These are phyloP conservation scores for Podotricha telesiphe DNA, from an alignment of 2,888 invertebrate species.

Conservation along the genomic window DNA sequence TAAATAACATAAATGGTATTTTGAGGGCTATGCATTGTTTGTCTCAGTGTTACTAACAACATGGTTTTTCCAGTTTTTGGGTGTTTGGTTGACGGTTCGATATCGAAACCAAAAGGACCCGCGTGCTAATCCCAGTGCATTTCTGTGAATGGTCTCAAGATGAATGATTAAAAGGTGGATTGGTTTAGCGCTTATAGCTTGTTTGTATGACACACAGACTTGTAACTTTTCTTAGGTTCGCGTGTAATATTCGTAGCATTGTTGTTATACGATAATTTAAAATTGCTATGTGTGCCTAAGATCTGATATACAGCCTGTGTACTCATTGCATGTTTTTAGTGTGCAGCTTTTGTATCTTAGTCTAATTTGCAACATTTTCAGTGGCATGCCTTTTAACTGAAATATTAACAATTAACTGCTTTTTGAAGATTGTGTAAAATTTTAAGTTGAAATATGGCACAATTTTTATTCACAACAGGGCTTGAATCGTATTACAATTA, in stretches of 20 bases:
- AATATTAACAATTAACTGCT: background rate
- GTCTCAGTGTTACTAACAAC: conserved; percentile 70
- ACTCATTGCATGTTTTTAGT: conserved; percentile 9
- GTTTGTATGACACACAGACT: background rate
- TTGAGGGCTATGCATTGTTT: conserved; percentile 37
- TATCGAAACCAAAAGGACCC: conserved; percentile 99
- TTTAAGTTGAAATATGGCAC: no score
- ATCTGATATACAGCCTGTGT: background rate
- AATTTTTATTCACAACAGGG: no score
- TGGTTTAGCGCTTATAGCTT: conserved; percentile 58
- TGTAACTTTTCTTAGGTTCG: background rate
- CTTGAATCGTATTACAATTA: no score
- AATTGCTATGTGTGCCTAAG: background rate
- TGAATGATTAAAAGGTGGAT: conserved; percentile 72
- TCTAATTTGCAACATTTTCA: background rate
- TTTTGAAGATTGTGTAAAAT: no score
- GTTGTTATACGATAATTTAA: background rate
- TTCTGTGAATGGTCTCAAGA: conserved; percentile 90
- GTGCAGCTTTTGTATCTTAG: background rate
- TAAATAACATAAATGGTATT: conserved; percentile 13
- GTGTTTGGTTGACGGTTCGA: conserved; percentile 97
- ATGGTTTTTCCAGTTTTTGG: conserved; percentile 92
- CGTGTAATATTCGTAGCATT: background rate
- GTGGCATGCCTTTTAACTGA: background rate
- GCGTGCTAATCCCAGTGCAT: conserved; percentile 97